Evolutionary conservation across 2,888 invertebrate species (phyloP), one percentile per base, ranked within the genome.

Genomic region (Nemapogon koenigi): DNA sequence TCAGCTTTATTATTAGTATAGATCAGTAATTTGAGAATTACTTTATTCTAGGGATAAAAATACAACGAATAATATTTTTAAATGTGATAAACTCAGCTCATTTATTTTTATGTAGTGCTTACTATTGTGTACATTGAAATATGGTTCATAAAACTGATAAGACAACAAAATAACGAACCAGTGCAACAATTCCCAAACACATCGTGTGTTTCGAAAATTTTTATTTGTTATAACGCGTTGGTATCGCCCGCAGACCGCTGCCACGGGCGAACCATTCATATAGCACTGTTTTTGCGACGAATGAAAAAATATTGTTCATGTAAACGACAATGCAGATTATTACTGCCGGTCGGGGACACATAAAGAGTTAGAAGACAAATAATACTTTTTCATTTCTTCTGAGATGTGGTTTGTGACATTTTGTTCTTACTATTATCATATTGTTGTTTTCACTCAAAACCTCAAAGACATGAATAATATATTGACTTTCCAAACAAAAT

Each of bases 261-360:
- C 53, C 57, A 50, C 51, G 49, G 59, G 57, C 62, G 50, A 55
- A 50, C 54, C 54, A 55, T 53, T 59, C 49, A 54, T 27, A 6
- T 52, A 50, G 50, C 49, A 51, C 46, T 57, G 59, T 64, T 64
- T 66, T 62, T 62, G 55, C 55, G 51, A 57, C 52, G 54, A 62
- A 62, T 65, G 62, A 62, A 65, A 68, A 66, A 65, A 67, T 66
- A 68, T 65, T 50, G 57, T 52, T 54, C 59, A 63, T 65, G 59
- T 62, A 64, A 69, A 69, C 59, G 62, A 63, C 60, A 58, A 66
- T 67, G 65, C 63, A 70, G 63, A 69, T 67, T 69, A 69, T 65
- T 62, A 70, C 59, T 62, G 57, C 55, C 59, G 65, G 49, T 44
- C 45, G 53, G 69, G 64, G 67, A 67, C 60, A 50, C 56, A 59